Percentiles rank a stretch among this genome's conserved stretches.
Conservation (phyloP, 2,113 vertebrate species). For the Egretta garzetta region DNA sequence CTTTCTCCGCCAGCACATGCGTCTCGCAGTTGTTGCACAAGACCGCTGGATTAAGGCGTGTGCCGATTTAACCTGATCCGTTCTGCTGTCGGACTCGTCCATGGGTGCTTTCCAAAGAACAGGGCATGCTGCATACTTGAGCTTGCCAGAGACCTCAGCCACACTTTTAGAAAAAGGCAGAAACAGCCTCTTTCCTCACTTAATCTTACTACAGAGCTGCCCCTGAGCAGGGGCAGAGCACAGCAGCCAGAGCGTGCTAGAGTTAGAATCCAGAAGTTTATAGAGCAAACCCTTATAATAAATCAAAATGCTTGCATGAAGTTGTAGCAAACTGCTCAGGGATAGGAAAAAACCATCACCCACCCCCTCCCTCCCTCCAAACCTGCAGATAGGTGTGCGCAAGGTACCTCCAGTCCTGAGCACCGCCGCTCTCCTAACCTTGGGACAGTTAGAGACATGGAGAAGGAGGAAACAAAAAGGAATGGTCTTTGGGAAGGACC, state of each 20-base stretch:
- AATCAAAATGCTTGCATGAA: not conserved
- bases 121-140: not conserved
- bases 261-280: not conserved
- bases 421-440: too few species aligned
- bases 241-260: not conserved
- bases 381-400: not conserved
- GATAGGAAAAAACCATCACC: not conserved
- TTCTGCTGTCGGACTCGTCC: not conserved
- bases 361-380: not conserved
- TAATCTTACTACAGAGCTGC: not conserved
- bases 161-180: not conserved
- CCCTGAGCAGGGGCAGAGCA: not conserved
- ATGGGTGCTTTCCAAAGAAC: not conserved
- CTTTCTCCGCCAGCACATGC: fast-evolving
- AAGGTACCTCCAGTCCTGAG: not conserved
- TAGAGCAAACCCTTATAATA: not conserved
- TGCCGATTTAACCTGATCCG: not conserved
- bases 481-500: not conserved
- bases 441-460: fast-evolving
- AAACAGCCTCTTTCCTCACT: not conserved
- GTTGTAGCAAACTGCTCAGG: not conserved
- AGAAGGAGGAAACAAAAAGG: not conserved
- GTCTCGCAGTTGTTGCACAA: not conserved
- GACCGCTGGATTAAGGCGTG: not conserved
- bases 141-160: not conserved